Evolutionary conservation across 92 coral and sea anemone genomes (phyloP), one percentile per base, ranked within the genome.

Genomic region (Parazoanthus darwini): DNA sequence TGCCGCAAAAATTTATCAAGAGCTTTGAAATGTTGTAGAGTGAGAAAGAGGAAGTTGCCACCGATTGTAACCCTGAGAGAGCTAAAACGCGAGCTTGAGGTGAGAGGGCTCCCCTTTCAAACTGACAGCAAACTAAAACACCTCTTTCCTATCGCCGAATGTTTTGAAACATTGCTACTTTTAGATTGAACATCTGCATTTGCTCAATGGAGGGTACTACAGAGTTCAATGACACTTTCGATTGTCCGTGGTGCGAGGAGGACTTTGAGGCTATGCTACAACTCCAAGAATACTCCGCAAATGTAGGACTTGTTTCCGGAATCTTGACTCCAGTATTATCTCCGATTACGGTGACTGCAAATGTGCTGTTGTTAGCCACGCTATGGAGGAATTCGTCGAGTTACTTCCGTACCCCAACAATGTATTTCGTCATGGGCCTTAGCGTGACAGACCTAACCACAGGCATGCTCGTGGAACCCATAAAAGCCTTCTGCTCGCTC

Each of bases 401-500:
- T 39, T 84, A 84, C 9, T 84, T 84, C 68, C 87, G 87, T n/a
- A 42, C 87, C 0, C 87, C 87, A 5, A 84, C 87, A 18, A 84
- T 84, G 87, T 84, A 72, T 15, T 84, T 70, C 67, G 71, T 84
- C 65, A 29, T 84, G 54, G 75, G 75, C 16, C 87, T 84, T 11
- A 15, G 68, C 87, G 67, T 44, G 51, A 84, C 87, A 29, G 87
- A 84, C 15, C 44, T 84, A 29, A 10, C 43, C 14, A 71, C 78
- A 0, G 79, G 79, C 3, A 33, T 71, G 13, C 13, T 84, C 10
- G 87, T 84, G 43, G 87, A 84, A 48, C 87, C 87, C 7, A 22
- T 84, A 35, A 84, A 84, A 72, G 79, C 87, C 38, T 84, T 44
- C 79, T 84, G 87, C 79, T 84, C 87, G 42, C n/a, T 84, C 23